Base-by-base conservation (phyloP, 2,113 vertebrate genomes). In the Meles meles region DNA sequence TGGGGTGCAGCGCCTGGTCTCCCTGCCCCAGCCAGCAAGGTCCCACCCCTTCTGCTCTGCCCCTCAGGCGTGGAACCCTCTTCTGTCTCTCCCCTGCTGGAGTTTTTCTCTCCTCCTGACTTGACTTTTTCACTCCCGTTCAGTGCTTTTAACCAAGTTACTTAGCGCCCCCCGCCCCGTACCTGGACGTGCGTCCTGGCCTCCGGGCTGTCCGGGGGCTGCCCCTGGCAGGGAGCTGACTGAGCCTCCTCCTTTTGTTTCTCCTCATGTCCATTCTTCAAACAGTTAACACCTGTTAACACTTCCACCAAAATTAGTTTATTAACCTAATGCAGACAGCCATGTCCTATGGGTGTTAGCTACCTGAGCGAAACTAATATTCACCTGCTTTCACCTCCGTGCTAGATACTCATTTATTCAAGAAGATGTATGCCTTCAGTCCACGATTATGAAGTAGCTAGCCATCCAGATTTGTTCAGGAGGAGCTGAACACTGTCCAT, bases 161-260 rank as follows among this genome's bases (percentile, higher is more conserved):
- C 10, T 10, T 3, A 31, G 49, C 0, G 0, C 49, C 47, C 15
- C 21, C 42, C 7, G 12, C n/a, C n/a, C n/a, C 3, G 42, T 57
- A 74, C 47, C 21, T 20, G n/a, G 29, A 27, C 15, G 5, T 31
- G 42, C 74, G 8, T 14, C 5, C 44, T 10, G 29, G 57, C 20
- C 37, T 52, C 42, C 31, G 82, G 8, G n/a, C 21, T 1, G 57
- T 49, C 6, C 1, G 12, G 0, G 1, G 21, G 27, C 42, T 88
- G 14, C n/a, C 18, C n/a, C 34, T 1, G 3, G 15, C 31, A 9
- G 44, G 44, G 31, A 61, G 59, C 20, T 20, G 20, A 3, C 37
- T 7, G 47, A 12, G 37, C 21, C 82, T 13, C 7, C 82, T 21
- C 3, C 15, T 44, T 31, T 5, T 69, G 3, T 25, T 61, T 55